Percentiles rank a stretch among this genome's conserved stretches.
These are phyloP conservation scores for Pammene fasciana DNA, from an alignment of 2,888 invertebrate genomes.

Conservation along the genomic window DNA sequence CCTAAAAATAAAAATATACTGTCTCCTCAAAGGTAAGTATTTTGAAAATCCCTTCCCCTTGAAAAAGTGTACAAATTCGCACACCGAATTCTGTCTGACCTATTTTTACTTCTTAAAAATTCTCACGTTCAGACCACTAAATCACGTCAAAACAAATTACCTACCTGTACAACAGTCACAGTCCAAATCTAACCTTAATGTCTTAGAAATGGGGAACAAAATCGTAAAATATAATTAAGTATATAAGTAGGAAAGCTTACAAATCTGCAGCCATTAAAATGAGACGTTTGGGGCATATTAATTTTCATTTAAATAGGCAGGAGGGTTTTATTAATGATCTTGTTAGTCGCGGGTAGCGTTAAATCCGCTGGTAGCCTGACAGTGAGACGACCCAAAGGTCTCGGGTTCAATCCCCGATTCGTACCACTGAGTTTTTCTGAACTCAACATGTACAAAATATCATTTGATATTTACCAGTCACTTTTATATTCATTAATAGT, in stretches of 20 bases:
- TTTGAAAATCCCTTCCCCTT: not conserved
- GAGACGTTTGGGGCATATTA: slow-evolving; percentile 37
- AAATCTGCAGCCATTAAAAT: slow-evolving; percentile 38
- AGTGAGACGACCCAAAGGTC: too few species aligned
- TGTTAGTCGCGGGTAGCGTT: slow-evolving; percentile 24
- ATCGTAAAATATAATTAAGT: slow-evolving; percentile 7
- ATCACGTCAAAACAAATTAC: slow-evolving; percentile 36
- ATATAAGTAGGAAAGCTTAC: slow-evolving; percentile 31
- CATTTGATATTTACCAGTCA: too few species aligned
- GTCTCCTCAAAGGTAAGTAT: too few species aligned
- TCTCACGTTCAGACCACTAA: slow-evolving; percentile 36
- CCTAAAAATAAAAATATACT: too few species aligned
- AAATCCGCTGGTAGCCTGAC: not conserved
- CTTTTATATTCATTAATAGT: too few species aligned
- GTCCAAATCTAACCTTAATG: slow-evolving; percentile 18
- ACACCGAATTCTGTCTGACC: slow-evolving; percentile 1
- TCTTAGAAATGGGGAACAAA: slow-evolving; percentile 3
- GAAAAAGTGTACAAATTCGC: not conserved
- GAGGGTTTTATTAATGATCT: slow-evolving; percentile 31
- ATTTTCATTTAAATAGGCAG: slow-evolving; percentile 41
- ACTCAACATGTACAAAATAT: too few species aligned
- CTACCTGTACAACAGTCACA: slow-evolving; percentile 12
- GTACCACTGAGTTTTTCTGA: too few species aligned
- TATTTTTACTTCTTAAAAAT: slow-evolving; percentile 33
- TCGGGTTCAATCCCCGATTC: too few species aligned